Evolutionary conservation across 2,113 vertebrate genomes (phyloP), one percentile per base, ranked within the genome.

Genomic region (Dipodomys stephensi): DNA sequence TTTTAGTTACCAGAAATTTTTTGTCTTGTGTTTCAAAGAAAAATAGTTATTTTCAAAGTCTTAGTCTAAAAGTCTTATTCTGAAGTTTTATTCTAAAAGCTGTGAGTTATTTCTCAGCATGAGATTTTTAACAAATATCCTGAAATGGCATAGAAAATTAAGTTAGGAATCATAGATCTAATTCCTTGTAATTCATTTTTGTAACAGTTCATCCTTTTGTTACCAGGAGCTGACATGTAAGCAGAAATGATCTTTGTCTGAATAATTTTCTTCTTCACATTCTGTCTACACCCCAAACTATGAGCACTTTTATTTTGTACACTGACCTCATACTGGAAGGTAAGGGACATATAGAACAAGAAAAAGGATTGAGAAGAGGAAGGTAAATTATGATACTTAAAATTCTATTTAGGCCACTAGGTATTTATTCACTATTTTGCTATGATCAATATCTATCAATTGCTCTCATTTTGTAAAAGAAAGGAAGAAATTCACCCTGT

Each of bases 1-100:
- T 91, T 97, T 96, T 97, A 90, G 30, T 95, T 90, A 95, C 49
- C 35, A 83, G 28, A 64, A 69, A 91, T 78, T 87, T 92, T 97
- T 92, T 94, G 20, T 92, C 74, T 39, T 87, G 30, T 53, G 89
- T 96, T 64, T 87, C 96, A 92, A 79, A 95, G 92, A 91, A 92
- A 95, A 95, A 85, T 71, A 94, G 62, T 72, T 57, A 89, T 95
- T 97, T 79, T 87, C 92, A 3, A 91, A 93, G 53, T 57, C 49
- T 49, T 49, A 49, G 8, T 49, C 9, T 49, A 49, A 49, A 57
- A 57, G 53, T 16, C 16, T 13, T 57, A 13, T 96, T 97, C 87
- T 49, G 49, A 49, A 49, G 49, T 12, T 12, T 88, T 86, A 22
- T 71, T 79, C 84, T 83, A 32, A 96, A 87, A 57, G 13, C 22